phyloP scores from a whole-genome alignment of 2,797 vertebrate species.

The Psittacula derbiana region DNA sequence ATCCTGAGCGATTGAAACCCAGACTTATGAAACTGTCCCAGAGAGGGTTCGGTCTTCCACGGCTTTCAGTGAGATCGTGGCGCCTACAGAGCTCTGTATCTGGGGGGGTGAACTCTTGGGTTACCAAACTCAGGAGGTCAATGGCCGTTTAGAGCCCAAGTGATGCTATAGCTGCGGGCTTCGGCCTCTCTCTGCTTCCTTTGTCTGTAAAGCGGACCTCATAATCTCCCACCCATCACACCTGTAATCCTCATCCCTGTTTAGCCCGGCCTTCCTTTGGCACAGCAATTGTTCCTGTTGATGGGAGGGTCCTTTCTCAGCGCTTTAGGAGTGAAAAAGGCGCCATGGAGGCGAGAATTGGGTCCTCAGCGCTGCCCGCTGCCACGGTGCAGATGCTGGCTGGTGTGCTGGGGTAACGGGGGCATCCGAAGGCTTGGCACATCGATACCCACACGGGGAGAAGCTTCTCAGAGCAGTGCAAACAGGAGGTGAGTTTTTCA shows the following conservation, averaged over 20 bases:
- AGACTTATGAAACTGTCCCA: not conserved
- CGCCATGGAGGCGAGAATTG: not conserved
- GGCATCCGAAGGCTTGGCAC: not conserved
- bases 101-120: not conserved
- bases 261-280: not conserved
- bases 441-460: rapidly evolving
- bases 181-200: not conserved
- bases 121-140: not conserved
- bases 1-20: not conserved
- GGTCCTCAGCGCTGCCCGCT: rapidly evolving
- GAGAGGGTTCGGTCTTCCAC: not conserved
- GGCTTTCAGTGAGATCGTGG: too few relatives aligned
- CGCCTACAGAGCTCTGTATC: not conserved
- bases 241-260: not conserved
- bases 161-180: not conserved
- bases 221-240: not conserved
- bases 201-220: not conserved
- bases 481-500: not conserved
- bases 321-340: not conserved
- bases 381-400: rapidly evolving
- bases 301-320: not conserved
- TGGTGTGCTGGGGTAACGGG: not conserved
- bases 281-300: not conserved
- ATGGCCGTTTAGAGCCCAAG: not conserved
- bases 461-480: not conserved